phyloP scores from a whole-genome alignment of 2,888 invertebrate genomes.

The Eueremaeus valkanovi region DNA sequence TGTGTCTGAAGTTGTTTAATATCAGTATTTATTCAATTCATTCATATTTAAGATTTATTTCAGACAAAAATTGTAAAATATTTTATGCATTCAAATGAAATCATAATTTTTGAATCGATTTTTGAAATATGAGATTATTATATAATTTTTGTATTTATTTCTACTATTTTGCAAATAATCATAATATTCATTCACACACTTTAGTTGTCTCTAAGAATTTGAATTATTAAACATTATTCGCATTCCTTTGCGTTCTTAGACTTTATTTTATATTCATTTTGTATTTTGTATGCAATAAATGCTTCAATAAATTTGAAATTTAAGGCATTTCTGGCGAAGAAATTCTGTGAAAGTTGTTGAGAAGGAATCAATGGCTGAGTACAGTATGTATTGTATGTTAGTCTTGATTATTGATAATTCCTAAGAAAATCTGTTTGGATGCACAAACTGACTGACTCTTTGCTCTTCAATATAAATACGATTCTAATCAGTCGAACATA shows the following conservation, averaged over 20 bases:
- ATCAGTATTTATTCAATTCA: neutral
- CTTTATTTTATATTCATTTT: no score
- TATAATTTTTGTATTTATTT: no score
- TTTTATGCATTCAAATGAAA: neutral
- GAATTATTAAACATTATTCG: neutral
- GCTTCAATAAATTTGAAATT: neutral
- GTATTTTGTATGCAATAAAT: neutral
- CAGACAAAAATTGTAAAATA: neutral
- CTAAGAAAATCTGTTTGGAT: no score
- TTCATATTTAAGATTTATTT: neutral
- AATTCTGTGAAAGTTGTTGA: no score
- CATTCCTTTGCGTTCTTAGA: neutral
- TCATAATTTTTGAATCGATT: neutral
- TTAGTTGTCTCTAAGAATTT: neutral
- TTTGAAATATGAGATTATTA: neutral
- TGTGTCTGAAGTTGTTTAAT: neutral
- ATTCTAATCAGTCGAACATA: no score
- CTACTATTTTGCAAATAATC: neutral
- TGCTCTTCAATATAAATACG: no score
- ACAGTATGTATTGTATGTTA: no score
- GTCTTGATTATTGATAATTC: no score
- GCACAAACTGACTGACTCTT: no score
- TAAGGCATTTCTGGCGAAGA: no score
- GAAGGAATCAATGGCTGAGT: no score
- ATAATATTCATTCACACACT: neutral